Evolutionary conservation across 2,797 vertebrate genomes (phyloP).

Genomic region (Clamator glandarius): DNA sequence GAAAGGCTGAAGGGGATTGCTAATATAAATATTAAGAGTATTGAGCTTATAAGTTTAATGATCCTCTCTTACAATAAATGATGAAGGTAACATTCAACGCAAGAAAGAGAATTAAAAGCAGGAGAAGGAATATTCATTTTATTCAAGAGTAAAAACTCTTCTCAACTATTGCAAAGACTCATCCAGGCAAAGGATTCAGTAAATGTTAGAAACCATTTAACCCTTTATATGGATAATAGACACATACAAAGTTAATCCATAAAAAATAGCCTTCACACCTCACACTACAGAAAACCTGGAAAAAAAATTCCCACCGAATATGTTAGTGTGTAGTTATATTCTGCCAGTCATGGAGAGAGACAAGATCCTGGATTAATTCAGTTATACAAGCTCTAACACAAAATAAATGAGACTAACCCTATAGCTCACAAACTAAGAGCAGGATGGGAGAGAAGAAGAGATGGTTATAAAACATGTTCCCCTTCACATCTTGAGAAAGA

Average conservation of each 20-base stretch:
- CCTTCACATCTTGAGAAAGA: neutral
- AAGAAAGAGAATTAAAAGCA: constrained; percentile 11
- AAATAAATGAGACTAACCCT: too few species aligned
- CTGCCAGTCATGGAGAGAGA: neutral
- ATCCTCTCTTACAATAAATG: neutral
- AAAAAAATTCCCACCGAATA: neutral
- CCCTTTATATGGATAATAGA: constrained; percentile 10
- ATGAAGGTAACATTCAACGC: neutral
- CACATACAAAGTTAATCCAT: neutral
- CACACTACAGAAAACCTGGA: neutral
- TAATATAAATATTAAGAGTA: neutral
- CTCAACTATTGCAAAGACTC: neutral
- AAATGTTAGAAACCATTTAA: neutral
- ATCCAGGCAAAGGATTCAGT: neutral
- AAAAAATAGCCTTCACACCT: neutral
- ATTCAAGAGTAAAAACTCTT: neutral
- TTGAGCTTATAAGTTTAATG: constrained; percentile 11
- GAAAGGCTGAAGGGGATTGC: neutral
- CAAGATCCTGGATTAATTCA: neutral
- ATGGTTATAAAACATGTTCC: too few species aligned
- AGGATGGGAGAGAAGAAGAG: too few species aligned
- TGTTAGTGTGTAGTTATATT: neutral
- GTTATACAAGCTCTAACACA: neutral
- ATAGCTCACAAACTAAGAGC: too few species aligned
- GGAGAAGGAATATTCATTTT: constrained; percentile 2